A percentile compares a stretch with the other conserved stretches of the same genome.
Conservation (phyloP, 2,113 vertebrate species). For the Herpetotheres cachinnans region DNA sequence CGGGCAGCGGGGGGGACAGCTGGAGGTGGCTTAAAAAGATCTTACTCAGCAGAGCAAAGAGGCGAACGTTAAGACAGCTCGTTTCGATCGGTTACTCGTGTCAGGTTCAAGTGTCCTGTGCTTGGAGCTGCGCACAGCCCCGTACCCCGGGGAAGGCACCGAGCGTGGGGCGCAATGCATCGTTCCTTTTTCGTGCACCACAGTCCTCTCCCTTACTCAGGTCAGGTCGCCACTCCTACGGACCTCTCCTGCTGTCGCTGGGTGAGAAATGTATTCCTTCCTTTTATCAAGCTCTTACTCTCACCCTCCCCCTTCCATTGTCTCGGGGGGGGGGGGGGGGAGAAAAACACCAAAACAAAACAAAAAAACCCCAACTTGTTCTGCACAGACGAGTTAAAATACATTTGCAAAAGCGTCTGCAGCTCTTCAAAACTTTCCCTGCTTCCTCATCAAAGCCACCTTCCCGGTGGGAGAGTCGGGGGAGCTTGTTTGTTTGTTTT, state of each 20-base stretch:
- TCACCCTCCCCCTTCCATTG: background rate
- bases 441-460: background rate
- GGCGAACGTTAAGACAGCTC: background rate
- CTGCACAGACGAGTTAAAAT: background rate
- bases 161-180: background rate
- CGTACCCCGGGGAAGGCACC: too few species aligned
- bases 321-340: rapidly evolving
- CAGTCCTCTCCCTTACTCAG: background rate
- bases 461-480: background rate
- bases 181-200: background rate
- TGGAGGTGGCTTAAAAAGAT: background rate
- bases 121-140: too few species aligned
- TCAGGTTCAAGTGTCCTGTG: background rate
- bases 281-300: background rate
- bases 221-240: background rate
- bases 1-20: rapidly evolving
- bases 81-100: background rate
- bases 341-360: too few species aligned
- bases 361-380: background rate
- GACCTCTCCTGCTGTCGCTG: background rate
- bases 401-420: background rate
- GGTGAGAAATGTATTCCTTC: background rate
- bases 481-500: conserved; percentile 44
- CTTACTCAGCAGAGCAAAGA: background rate
- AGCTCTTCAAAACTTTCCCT: conserved; percentile 9